Base-by-base conservation (phyloP, 2,797 vertebrate genomes). In the Orestias chungarensis region DNA sequence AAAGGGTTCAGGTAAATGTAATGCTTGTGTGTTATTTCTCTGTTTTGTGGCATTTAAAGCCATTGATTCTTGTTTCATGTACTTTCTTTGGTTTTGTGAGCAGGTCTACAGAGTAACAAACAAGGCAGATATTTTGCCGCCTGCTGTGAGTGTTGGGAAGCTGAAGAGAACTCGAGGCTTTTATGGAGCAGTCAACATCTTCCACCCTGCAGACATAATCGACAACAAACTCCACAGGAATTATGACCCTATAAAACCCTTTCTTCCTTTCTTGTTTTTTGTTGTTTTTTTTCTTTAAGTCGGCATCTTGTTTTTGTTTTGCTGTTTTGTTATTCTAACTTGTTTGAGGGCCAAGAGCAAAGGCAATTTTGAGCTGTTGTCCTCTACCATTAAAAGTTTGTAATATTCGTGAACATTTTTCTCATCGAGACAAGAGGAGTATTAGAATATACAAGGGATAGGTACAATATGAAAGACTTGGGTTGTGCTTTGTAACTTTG, bases 271-370 rank as follows among this genome's bases (percentile, higher is more conserved):
- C 49, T 47, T 3, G 64, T 50, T 33, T 70, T 49, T 68, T 68
- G 35, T 29, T 25, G 20, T 65, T 12, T 64, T 0, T 23, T 75
- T 85, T 66, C 66, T 29, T 47, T 33, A 55, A 50, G 52, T 65
- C n/a, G 52, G 71, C 17, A 55, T 15, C 18, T 76, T 76, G 75
- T 70, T 62, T 74, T 70, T 83, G 67, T 64, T 68, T 84, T 71
- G 83, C 55, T 50, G 49, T 84, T 64, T 82, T 85, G 89, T 89
- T 82, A 87, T 88, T 90, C 88, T 82, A 86, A 81, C 66, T 59
- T 59, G 74, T 85, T 87, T 88, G 86, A 89, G 87, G 66, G 79
- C 68, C 89, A 33, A 35, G 8, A 23, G 33, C 17, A 35, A 59
- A 33, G 4, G 35, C 27, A 23, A 35, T 35, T 61, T 11, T 61